phyloP scores from a whole-genome alignment of 2,888 invertebrate genomes.

The Spodoptera littoralis region DNA sequence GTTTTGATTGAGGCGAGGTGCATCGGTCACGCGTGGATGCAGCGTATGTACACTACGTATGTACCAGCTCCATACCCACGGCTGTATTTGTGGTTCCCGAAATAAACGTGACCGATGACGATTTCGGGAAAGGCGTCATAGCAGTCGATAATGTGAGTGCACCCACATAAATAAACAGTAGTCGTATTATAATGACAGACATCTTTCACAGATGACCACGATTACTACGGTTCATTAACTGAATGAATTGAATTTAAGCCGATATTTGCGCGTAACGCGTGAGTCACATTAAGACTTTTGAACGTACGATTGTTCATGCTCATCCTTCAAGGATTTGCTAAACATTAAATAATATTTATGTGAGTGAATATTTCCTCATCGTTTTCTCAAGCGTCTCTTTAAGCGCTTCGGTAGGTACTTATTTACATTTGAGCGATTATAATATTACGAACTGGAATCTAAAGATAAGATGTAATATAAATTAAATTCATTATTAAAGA shows the following conservation, averaged over 20 bases:
- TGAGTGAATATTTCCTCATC: slow-evolving; percentile 23
- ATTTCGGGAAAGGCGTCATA: slow-evolving; percentile 79
- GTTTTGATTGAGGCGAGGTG: slow-evolving; percentile 43
- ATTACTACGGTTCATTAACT: slow-evolving; percentile 69
- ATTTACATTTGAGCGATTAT: slow-evolving; percentile 30
- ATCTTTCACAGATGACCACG: slow-evolving; percentile 69
- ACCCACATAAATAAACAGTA: slow-evolving; percentile 70
- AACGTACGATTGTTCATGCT: slow-evolving; percentile 28
- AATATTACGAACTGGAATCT: slow-evolving; percentile 29
- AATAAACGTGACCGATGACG: slow-evolving; percentile 81
- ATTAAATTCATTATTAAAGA: slow-evolving; percentile 11
- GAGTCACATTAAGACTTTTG: slow-evolving; percentile 45
- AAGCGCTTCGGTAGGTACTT: slow-evolving; percentile 19
- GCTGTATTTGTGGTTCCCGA: slow-evolving; percentile 69
- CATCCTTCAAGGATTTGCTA: slow-evolving; percentile 33
- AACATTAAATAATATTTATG: slow-evolving; percentile 37
- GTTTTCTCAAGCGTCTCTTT: slow-evolving; percentile 14
- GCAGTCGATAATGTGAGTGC: slow-evolving; percentile 70
- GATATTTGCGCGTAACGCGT: slow-evolving; percentile 42
- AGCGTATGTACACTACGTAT: slow-evolving; percentile 32
- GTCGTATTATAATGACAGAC: slow-evolving; percentile 64
- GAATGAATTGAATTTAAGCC: slow-evolving; percentile 54
- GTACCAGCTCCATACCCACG: slow-evolving; percentile 29
- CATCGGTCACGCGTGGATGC: slow-evolving; percentile 40
- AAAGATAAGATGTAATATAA: slow-evolving; percentile 13